Evolutionary conservation across 2,888 invertebrate species (phyloP), one percentile per base, ranked within the genome.

Genomic region (Allacma fusca): DNA sequence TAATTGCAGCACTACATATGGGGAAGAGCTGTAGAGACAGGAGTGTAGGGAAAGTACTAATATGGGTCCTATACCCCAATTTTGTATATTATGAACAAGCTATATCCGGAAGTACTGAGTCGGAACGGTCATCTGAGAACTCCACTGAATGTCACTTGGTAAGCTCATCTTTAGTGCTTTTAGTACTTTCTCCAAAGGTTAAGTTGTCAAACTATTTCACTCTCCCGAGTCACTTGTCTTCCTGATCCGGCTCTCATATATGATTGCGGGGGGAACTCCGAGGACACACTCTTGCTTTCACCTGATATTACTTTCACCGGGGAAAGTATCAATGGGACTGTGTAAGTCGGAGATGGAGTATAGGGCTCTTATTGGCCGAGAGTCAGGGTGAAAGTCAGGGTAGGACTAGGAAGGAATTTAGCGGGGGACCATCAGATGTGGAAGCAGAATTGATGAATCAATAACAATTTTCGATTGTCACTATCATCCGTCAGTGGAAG

Each of bases 381-480:
- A n/a, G n/a, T n/a, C n/a, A n/a, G 16, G 16, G 2, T 68, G 68
- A 34, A n/a, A 26, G 68, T 28, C 29, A 29, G 68, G 16, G 23
- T 5, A 23, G 26, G 24, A 23, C 4, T 13, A 26, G 24, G 64
- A 29, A n/a, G n/a, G n/a, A 68, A 16, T 68, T 67, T 1, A 29
- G 28, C 7, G 29, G 26, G 28, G 67, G n/a, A n/a, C 26, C 7
- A 16, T 57, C n/a, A 57, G 40, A 70, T 71, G 76, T 74, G 62
- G 71, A 40, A 40, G 65, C 67, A 28, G 72, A 78, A 78, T 79
- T 76, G 75, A 79, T 75, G 80, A 80, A 80, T 80, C 80, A 80
- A 80, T 79, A 80, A 80, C 80, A 79, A 79, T 79, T 78, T 79
- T 75, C 76, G 72, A 79, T 79, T 79, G 80, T 79, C 80, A 79